phyloP scores from a whole-genome alignment of 2,113 vertebrate genomes.

The Syrmaticus mikado region DNA sequence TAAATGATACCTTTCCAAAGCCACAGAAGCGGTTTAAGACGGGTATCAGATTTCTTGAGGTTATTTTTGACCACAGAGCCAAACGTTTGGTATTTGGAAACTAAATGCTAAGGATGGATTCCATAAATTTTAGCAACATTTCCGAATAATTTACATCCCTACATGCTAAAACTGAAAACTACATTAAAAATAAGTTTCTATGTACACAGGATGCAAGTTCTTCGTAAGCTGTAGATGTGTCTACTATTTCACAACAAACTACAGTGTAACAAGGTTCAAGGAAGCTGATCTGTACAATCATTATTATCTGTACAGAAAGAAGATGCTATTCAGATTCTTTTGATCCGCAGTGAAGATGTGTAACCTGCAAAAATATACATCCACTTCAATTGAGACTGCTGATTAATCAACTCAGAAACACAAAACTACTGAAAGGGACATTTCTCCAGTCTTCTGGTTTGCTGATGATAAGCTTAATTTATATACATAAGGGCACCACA shows the following conservation, averaged over 20 bases:
- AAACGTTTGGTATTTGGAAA: background rate
- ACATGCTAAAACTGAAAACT: background rate
- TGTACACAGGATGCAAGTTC: background rate
- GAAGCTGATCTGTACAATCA: background rate
- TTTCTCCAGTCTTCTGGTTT: background rate
- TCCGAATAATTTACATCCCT: background rate
- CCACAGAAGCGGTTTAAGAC: background rate
- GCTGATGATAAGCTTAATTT: background rate
- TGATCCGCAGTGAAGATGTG: background rate
- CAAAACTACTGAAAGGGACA: background rate
- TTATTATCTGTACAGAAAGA: background rate
- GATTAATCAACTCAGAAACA: background rate
- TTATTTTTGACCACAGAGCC: background rate
- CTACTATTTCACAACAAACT: background rate
- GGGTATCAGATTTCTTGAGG: background rate
- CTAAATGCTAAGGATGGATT: background rate
- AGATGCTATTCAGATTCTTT: background rate
- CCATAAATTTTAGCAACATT: background rate
- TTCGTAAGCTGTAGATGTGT: background rate
- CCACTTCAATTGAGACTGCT: background rate
- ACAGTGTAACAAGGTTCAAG: background rate
- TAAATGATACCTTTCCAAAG: background rate
- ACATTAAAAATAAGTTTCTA: background rate
- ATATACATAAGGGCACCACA: background rate
- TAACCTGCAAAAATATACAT: background rate